Conservation (phyloP, 2,113 vertebrate genomes). For the Pseudopipra pipra region DNA sequence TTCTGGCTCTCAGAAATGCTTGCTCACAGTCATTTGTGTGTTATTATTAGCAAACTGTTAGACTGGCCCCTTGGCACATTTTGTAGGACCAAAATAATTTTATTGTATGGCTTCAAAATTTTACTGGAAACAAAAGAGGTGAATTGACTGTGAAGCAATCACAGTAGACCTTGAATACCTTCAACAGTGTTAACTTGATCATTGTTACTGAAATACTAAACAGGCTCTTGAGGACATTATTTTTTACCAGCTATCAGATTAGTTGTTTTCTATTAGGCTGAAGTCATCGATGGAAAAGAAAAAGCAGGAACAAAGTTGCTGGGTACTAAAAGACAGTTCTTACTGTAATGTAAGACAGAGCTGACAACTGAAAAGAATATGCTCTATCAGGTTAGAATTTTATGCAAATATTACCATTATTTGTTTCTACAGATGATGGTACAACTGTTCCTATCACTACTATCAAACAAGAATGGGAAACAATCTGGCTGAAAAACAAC, state of each 20-base stretch:
- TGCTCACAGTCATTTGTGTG: slow-evolving; percentile 1
- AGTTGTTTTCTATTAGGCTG: not conserved
- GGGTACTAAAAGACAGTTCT: not conserved
- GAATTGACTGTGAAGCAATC: not conserved
- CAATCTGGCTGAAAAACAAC: not conserved
- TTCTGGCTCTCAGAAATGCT: slow-evolving; percentile 51
- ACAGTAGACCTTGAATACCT: not conserved
- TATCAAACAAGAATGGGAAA: not conserved
- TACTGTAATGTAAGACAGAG: not conserved
- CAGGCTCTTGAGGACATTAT: not conserved
- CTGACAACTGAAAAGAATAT: not conserved
- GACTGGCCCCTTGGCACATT: slow-evolving; percentile 15
- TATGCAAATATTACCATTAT: not conserved
- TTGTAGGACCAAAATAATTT: slow-evolving; percentile 21
- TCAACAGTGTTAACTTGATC: not conserved
- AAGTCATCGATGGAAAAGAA: not conserved
- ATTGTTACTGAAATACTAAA: not conserved
- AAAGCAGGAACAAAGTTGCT: not conserved
- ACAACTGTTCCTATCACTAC: not conserved
- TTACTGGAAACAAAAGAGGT: not conserved
- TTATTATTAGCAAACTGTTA: slow-evolving; percentile 54
- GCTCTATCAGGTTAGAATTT: not conserved
- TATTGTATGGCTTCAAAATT: not conserved
- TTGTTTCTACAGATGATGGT: not conserved
- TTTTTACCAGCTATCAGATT: not conserved